Percentiles rank a stretch among this genome's conserved stretches.
These are phyloP conservation scores for Cephus pygmeus DNA, from an alignment of 2,888 invertebrate species.

Conservation along the genomic window DNA sequence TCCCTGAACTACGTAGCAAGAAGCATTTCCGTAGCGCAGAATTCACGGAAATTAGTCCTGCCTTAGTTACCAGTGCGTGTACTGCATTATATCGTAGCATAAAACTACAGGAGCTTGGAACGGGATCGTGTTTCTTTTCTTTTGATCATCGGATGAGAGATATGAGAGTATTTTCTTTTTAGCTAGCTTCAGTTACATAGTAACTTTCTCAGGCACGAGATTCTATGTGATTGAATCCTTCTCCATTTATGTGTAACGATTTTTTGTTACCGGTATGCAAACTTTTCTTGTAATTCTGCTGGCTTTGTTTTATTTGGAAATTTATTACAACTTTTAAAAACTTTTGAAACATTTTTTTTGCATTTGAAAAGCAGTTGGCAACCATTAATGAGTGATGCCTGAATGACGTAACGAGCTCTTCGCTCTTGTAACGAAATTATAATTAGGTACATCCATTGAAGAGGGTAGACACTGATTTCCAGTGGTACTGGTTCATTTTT, in stretches of 20 bases:
- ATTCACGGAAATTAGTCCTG: constrained; percentile 47
- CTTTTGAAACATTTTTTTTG: constrained; percentile 54
- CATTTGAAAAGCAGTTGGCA: constrained; percentile 42
- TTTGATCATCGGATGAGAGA: not conserved
- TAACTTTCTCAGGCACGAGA: not conserved
- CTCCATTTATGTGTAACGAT: not conserved
- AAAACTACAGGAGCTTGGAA: constrained; percentile 24
- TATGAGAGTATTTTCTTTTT: not conserved
- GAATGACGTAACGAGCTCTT: constrained; percentile 50
- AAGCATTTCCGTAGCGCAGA: constrained; percentile 38
- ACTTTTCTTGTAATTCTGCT: not conserved
- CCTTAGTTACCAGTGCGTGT: constrained; percentile 5
- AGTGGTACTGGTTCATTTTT: not conserved
- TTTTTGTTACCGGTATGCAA: not conserved
- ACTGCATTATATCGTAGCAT: constrained; percentile 1
- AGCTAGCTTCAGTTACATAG: not conserved
- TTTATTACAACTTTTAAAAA: not conserved
- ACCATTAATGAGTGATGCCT: constrained; percentile 51
- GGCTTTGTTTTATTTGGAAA: not conserved
- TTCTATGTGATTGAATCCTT: not conserved
- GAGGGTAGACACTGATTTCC: constrained; percentile 1
- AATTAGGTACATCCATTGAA: constrained; percentile 40
- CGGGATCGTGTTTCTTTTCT: constrained; percentile 1
- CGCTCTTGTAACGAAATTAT: constrained; percentile 49
- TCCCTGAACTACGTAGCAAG: constrained; percentile 26